These are phyloP conservation scores for Andinoacara biseriatus DNA, from an alignment of 2,113 vertebrate genomes.

Conservation along the genomic window DNA sequence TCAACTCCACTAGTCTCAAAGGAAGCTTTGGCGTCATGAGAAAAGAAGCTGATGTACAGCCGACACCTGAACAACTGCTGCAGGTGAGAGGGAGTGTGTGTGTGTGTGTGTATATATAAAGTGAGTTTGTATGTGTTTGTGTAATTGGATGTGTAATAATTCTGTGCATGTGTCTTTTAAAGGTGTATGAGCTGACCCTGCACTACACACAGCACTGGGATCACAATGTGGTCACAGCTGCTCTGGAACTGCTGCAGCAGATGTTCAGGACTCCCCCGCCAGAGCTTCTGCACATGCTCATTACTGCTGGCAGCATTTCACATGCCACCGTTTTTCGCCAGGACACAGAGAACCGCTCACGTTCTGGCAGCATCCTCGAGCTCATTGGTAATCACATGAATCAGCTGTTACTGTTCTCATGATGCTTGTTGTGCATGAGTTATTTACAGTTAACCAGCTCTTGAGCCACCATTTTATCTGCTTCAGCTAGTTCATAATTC, in stretches of 20 bases:
- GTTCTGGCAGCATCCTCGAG: conserved; percentile 93
- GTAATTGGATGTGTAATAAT: background rate
- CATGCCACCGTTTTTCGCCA: conserved; percentile 82
- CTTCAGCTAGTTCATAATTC: conserved; percentile 16
- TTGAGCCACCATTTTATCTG: background rate
- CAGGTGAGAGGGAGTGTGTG: conserved; percentile 80
- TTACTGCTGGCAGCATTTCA: conserved; percentile 80
- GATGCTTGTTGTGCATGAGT: background rate
- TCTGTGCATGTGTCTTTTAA: conserved; percentile 4
- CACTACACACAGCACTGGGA: conserved; percentile 94
- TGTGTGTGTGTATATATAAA: background rate
- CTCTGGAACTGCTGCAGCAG: conserved; percentile 94
- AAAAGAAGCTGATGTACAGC: conserved; percentile 93
- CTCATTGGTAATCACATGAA: conserved; percentile 84
- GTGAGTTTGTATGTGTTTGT: background rate
- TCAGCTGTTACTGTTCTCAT: background rate
- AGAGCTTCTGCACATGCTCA: conserved; percentile 89
- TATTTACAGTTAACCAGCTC: background rate
- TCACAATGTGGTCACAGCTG: conserved; percentile 95
- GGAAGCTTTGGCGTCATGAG: conserved; percentile 95
- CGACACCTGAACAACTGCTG: conserved; percentile 89
- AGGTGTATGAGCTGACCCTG: conserved; percentile 96
- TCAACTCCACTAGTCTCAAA: conserved; percentile 93
- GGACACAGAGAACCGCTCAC: conserved; percentile 81
- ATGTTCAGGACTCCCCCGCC: conserved; percentile 90